phyloP scores from a whole-genome alignment of 2,888 invertebrate genomes.

The Pammene aurita region DNA sequence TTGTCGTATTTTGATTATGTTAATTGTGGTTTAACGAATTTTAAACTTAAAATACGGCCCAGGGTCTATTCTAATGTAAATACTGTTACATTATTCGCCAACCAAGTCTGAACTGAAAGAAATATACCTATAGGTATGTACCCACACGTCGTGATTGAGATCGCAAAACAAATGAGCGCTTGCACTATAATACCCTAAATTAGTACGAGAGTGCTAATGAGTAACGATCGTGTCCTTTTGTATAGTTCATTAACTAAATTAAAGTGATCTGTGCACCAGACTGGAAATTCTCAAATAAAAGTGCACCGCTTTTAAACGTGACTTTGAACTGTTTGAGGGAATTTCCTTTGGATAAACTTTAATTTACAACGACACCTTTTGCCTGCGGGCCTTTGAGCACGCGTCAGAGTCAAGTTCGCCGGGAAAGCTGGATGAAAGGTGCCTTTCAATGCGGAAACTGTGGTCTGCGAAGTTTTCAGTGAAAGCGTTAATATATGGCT shows the following conservation, averaged over 20 bases:
- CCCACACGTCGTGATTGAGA: too few relatives aligned
- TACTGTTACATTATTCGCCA: too few relatives aligned
- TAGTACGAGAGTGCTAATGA: not conserved
- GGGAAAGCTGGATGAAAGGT: slow-evolving; percentile 15
- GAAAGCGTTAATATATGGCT: not conserved
- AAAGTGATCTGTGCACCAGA: not conserved
- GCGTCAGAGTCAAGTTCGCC: slow-evolving; percentile 25
- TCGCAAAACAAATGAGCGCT: too few relatives aligned
- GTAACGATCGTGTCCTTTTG: not conserved
- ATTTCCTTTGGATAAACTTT: slow-evolving; percentile 47
- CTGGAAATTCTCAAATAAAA: slow-evolving; percentile 51
- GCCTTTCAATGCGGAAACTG: not conserved
- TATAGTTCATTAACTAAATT: not conserved
- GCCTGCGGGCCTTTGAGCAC: slow-evolving; percentile 30
- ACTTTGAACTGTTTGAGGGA: slow-evolving; percentile 46
- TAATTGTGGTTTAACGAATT: too few relatives aligned
- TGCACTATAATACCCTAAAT: not conserved
- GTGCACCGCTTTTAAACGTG: slow-evolving; percentile 52
- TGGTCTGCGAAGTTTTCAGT: slow-evolving; percentile 2
- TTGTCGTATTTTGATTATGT: too few relatives aligned
- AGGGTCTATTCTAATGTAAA: too few relatives aligned
- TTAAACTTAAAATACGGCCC: too few relatives aligned
- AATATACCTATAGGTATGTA: too few relatives aligned
- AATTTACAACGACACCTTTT: slow-evolving; percentile 43
- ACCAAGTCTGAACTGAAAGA: too few relatives aligned